Percentiles rank a stretch among this genome's conserved stretches.
These are phyloP conservation scores for Hemiscyllium ocellatum DNA, from an alignment of 2,113 vertebrate genomes.

Conservation along the genomic window DNA sequence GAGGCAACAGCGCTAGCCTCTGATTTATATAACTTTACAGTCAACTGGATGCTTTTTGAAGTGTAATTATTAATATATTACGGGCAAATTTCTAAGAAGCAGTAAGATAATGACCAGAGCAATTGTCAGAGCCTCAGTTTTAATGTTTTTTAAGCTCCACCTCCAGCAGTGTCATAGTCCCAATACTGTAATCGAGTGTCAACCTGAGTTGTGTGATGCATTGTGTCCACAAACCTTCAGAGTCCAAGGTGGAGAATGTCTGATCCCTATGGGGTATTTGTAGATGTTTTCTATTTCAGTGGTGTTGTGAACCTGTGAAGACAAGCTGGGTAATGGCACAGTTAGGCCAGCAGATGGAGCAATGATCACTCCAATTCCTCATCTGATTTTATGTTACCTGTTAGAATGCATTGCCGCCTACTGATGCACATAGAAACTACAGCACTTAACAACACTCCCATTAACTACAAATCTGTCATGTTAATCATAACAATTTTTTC, in stretches of 20 bases:
- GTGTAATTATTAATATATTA: too few species aligned
- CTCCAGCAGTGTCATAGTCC: not conserved
- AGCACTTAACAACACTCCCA: not conserved
- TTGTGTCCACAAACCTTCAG: not conserved
- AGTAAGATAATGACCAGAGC: not conserved
- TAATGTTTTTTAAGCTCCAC: not conserved
- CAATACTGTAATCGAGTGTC: not conserved
- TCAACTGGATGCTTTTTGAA: not conserved
- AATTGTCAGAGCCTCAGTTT: not conserved
- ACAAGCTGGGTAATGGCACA: not conserved
- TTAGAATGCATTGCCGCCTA: not conserved
- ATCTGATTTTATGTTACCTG: not conserved
- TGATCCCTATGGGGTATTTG: too few species aligned
- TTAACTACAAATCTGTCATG: not conserved
- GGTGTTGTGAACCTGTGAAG: not conserved
- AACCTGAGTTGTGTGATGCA: too few species aligned
- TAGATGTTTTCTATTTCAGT: not conserved
- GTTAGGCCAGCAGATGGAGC: not conserved
- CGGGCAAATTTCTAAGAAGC: not conserved
- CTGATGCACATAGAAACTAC: not conserved
- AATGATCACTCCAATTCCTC: not conserved
- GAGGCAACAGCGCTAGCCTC: not conserved
- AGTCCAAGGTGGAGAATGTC: not conserved
- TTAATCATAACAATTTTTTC: not conserved
- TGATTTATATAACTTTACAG: not conserved